Conservation (phyloP, 2,888 invertebrate genomes). For the Osedax frankpressi region DNA sequence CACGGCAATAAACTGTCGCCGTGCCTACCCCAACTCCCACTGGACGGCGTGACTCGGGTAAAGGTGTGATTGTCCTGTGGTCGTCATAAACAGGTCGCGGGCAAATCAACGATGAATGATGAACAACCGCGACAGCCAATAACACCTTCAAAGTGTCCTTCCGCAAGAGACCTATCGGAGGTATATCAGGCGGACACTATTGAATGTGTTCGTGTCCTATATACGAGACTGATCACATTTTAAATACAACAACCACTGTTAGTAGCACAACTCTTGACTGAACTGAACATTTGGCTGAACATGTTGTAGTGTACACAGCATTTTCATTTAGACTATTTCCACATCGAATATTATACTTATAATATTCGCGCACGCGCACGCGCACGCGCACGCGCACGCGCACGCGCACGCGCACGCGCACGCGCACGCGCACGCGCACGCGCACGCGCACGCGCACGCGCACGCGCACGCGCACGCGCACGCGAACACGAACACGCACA, state of each 20-base stretch:
- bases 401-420: too few species aligned
- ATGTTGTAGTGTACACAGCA: too few species aligned
- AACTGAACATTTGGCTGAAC: neutral
- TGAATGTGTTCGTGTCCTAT: neutral
- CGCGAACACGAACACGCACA: slow-evolving; percentile 5
- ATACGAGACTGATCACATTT: neutral
- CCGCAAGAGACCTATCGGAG: slow-evolving; percentile 4
- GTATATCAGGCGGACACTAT: neutral
- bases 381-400: too few species aligned
- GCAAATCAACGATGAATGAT: neutral
- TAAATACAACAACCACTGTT: slow-evolving; percentile 1
- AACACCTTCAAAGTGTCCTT: neutral
- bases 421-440: neutral
- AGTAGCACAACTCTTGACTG: neutral
- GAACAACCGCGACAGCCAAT: neutral
- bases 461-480: slow-evolving; percentile 1
- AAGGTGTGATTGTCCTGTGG: neutral
- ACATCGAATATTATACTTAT: too few species aligned
- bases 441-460: neutral
- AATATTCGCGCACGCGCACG: too few species aligned
- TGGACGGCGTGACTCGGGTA: neutral
- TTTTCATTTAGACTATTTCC: too few species aligned
- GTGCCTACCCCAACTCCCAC: neutral
- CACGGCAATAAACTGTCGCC: slow-evolving; percentile 6
- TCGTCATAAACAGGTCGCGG: neutral